These are phyloP conservation scores for Leptopilina myrica DNA, from an alignment of 2,888 invertebrate species.

Conservation along the genomic window DNA sequence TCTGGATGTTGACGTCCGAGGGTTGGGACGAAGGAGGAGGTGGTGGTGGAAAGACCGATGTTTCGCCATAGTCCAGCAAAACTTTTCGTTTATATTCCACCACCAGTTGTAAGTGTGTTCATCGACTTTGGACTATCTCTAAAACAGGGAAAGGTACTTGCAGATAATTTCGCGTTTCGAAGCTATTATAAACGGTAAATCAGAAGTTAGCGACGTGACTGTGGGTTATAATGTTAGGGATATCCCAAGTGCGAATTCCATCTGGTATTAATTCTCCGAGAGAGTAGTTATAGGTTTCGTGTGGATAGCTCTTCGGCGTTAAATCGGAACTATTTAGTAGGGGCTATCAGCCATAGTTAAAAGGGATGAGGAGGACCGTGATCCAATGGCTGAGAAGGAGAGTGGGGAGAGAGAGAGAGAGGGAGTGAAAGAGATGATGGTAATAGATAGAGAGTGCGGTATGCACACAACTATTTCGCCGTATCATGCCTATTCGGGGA, in stretches of 20 bases:
- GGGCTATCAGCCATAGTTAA: constrained; percentile 55
- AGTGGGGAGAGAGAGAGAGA: too few species aligned
- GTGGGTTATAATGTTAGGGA: constrained; percentile 47
- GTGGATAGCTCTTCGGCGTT: constrained; percentile 58
- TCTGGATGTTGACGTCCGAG: too few species aligned
- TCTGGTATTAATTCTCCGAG: constrained; percentile 60
- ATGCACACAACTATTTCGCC: constrained; percentile 66
- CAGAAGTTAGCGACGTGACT: constrained; percentile 54
- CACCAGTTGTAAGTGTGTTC: too few species aligned
- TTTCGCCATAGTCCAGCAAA: too few species aligned
- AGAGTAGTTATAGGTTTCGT: constrained; percentile 56
- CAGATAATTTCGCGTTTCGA: constrained; percentile 50
- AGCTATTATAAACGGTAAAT: constrained; percentile 55
- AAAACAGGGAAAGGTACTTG: constrained; percentile 36
- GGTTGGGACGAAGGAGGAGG: too few species aligned
- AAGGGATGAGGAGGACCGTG: constrained; percentile 23
- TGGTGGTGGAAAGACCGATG: too few species aligned
- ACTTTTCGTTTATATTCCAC: too few species aligned
- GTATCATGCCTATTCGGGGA: constrained; percentile 59
- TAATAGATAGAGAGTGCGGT: constrained; percentile 53
- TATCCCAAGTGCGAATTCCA: constrained; percentile 64
- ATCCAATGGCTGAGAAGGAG: background rate
- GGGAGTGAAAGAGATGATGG: constrained; percentile 38
- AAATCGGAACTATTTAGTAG: constrained; percentile 67
- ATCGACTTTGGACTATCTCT: too few species aligned